Evolutionary conservation across 2,888 invertebrate genomes (phyloP), one percentile per base, ranked within the genome.

Genomic region (Pachycephus smyrnensis): DNA sequence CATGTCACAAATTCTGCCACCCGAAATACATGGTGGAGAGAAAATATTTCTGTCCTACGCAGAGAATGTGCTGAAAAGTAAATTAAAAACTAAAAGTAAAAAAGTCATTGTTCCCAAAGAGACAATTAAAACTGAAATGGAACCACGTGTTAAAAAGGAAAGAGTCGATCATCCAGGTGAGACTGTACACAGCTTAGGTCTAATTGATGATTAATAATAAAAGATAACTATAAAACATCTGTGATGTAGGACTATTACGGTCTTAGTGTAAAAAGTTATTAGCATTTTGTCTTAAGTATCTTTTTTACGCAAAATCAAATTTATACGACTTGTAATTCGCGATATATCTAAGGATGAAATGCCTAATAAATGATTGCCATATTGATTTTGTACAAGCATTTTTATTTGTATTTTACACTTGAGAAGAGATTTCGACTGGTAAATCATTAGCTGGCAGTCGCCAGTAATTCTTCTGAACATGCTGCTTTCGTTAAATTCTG

Each of bases 1-100:
- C 69, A 85, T 91, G 80, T 87, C 89, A 9, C 85, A 79, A 75
- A 32, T 76, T 36, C 32, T 68, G 11, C 79, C 79, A 23, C 79
- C 79, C 23, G 36, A 55, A 68, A 33, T 74, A 36, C 74, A 74
- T 12, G 74, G 33, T 1, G 37, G 33, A n/a, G 71, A 71, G 32
- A 33, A 33, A 15, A 71, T 71, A 32, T 71, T 71, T 35, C 30
- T 71, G 23, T 35, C 31, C 12, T 35, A 71, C 23, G 71, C 32
- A 71, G 71, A 71, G 1, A 71, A 71, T 11, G 23, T 35, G 31
- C 12, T 55, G 55, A 55, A 55, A 55, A 55, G 55, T 23, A 55
- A 55, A 2, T 23, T 55, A 23, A 9, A 55, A 55, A 23, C 9
- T 23, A 55, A 55, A 55, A 23, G 55, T 55, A 55, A 55, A 23